phyloP scores from a whole-genome alignment of 2,113 vertebrate genomes.

The Syrrhaptes paradoxus region DNA sequence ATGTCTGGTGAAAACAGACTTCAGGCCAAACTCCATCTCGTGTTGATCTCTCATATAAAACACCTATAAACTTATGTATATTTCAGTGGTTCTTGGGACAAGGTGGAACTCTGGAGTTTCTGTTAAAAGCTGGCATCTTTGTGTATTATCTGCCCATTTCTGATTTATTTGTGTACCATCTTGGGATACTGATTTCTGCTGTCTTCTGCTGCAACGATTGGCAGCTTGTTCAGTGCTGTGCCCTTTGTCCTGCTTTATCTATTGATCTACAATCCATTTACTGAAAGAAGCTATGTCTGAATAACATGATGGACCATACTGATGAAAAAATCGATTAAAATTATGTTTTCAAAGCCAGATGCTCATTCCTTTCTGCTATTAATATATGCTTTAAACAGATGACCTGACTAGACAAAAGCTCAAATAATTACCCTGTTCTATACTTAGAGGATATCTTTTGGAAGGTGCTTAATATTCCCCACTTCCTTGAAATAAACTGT shows the following conservation, averaged over 20 bases:
- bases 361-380: conserved; percentile 1
- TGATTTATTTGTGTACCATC: background rate
- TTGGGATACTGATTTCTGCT: background rate
- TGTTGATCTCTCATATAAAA: background rate
- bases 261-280: conserved; percentile 71
- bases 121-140: background rate
- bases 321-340: conserved; percentile 55
- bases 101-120: background rate
- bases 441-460: conserved; percentile 31
- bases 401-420: conserved; percentile 46
- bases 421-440: conserved; percentile 35
- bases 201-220: background rate
- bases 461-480: background rate
- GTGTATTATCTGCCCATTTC: background rate
- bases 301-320: background rate
- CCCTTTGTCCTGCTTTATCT: conserved; percentile 51
- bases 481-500: conserved; percentile 10
- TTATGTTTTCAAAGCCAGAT: conserved; percentile 48
- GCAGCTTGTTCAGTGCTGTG: conserved; percentile 49
- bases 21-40: background rate
- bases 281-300: conserved; percentile 69
- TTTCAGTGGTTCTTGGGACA: background rate
- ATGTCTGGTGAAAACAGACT: background rate
- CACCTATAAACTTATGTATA: background rate
- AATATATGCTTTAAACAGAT: conserved; percentile 49